phyloP scores from a whole-genome alignment of 1,140 invertebrate genomes.

The Drosophila navojoa region DNA sequence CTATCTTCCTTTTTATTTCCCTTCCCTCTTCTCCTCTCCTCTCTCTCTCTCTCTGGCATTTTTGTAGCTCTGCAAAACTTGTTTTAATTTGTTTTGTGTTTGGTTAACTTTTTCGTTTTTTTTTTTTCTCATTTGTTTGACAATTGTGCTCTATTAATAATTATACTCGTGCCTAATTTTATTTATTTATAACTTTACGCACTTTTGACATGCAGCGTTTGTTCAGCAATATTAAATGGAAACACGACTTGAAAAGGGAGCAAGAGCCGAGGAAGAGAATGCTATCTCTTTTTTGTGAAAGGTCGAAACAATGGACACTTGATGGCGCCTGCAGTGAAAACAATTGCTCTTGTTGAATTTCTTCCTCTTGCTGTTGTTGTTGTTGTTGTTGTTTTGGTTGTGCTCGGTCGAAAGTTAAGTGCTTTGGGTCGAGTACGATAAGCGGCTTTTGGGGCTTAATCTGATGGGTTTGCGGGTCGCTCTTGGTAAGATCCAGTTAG shows the following conservation, averaged over 20 bases:
- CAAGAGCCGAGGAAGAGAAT: neutral
- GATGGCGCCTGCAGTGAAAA: conserved; percentile 38
- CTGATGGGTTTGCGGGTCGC: conserved; percentile 28
- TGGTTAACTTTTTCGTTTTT: no score
- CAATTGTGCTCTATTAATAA: conserved; percentile 41
- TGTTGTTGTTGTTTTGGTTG: conserved; percentile 4
- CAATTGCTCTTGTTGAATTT: conserved; percentile 16
- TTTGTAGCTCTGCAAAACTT: neutral
- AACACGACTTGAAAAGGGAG: no score
- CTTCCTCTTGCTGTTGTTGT: conserved; percentile 1
- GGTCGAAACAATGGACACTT: conserved; percentile 46
- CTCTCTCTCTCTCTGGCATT: no score
- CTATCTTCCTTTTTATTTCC: neutral
- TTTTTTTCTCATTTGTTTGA: conserved; percentile 27
- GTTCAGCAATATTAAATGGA: no score
- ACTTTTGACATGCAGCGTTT: conserved; percentile 29
- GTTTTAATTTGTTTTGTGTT: no score
- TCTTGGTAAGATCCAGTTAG: neutral
- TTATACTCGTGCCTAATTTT: conserved; percentile 26
- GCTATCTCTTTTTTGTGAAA: neutral
- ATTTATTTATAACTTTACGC: conserved; percentile 30
- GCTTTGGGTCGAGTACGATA: conserved; percentile 50
- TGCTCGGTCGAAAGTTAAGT: conserved; percentile 43
- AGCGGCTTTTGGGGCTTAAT: conserved; percentile 41
- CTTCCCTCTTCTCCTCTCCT: neutral